Percentiles rank a stretch among this genome's conserved stretches.
Evolutionary conservation across 2,888 invertebrate genomes (phyloP).

Genomic region (Orchestes rusci): DNA sequence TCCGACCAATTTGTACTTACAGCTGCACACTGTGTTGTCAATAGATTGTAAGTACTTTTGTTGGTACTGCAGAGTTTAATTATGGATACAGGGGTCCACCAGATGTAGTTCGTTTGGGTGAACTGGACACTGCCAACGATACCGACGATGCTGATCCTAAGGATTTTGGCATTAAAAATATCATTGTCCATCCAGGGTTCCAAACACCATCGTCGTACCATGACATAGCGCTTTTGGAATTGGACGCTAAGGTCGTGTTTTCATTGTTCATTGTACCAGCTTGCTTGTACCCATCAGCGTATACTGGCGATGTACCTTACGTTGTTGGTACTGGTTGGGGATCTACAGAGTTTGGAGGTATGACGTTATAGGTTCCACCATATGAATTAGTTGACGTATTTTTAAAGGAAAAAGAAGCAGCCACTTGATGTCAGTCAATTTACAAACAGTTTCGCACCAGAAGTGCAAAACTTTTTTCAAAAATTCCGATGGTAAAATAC

Average conservation of each 20-base stretch:
- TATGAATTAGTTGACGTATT: background rate
- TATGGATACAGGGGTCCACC: constrained; percentile 2
- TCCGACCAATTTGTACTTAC: constrained; percentile 52
- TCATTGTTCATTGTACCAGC: constrained; percentile 44
- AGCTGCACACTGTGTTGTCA: constrained; percentile 54
- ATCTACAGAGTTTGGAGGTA: constrained; percentile 22
- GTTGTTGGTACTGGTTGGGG: constrained; percentile 48
- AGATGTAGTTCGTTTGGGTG: constrained; percentile 7
- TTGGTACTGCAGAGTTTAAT: background rate
- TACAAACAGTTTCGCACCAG: constrained; percentile 38
- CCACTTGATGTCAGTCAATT: constrained; percentile 48
- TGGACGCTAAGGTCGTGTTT: constrained; percentile 38
- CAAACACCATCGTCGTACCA: constrained; percentile 41
- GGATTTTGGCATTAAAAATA: constrained; percentile 29
- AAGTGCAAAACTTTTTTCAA: constrained; percentile 39
- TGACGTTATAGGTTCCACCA: background rate
- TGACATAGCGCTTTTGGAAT: constrained; percentile 46
- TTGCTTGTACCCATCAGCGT: constrained; percentile 38
- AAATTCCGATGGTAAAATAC: constrained; percentile 30
- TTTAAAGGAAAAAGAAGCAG: constrained; percentile 27
- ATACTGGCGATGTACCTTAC: constrained; percentile 20
- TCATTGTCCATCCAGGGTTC: constrained; percentile 42
- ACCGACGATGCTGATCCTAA: constrained; percentile 32
- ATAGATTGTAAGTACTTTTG: constrained; percentile 1
- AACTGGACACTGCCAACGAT: constrained; percentile 29